Evolutionary conservation across 2,113 vertebrate genomes (phyloP).

Genomic region (Gnathonemus echidnorhynchus): DNA sequence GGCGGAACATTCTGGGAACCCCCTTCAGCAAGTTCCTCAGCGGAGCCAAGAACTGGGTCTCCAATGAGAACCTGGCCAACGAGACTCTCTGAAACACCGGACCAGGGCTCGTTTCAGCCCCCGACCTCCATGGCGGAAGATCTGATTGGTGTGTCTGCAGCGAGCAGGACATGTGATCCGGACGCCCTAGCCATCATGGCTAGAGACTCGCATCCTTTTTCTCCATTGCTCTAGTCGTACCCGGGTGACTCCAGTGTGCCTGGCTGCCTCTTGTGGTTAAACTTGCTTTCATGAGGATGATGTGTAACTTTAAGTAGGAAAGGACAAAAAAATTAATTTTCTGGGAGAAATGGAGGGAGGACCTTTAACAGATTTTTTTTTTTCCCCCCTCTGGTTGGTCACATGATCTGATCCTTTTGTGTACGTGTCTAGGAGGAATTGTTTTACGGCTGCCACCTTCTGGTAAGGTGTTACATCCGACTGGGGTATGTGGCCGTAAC

Average conservation of each 20-base stretch:
- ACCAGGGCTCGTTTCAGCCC: constrained; percentile 11
- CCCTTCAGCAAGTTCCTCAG: constrained; percentile 91
- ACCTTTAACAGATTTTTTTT: constrained; percentile 19
- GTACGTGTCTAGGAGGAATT: constrained; percentile 27
- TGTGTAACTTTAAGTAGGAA: background rate
- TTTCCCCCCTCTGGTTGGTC: constrained; percentile 35
- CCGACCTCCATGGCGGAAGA: background rate
- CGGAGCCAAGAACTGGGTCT: constrained; percentile 91
- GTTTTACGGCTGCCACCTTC: constrained; percentile 43
- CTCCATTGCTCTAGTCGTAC: constrained; percentile 36
- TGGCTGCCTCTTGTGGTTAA: background rate
- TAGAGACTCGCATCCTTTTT: constrained; percentile 29
- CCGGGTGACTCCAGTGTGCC: constrained; percentile 25
- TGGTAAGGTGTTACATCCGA: constrained; percentile 47
- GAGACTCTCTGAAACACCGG: constrained; percentile 60
- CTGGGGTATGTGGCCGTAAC: constrained; percentile 14
- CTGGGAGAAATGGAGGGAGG: background rate
- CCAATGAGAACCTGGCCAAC: constrained; percentile 86
- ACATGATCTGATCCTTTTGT: constrained; percentile 33
- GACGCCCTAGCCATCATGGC: background rate
- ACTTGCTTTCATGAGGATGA: background rate
- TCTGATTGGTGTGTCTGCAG: background rate
- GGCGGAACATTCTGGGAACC: constrained; percentile 78
- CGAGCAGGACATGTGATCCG: background rate
- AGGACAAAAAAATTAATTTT: background rate